Evolutionary conservation across 2,888 invertebrate genomes (phyloP).

Genomic region (Sericinus montela): DNA sequence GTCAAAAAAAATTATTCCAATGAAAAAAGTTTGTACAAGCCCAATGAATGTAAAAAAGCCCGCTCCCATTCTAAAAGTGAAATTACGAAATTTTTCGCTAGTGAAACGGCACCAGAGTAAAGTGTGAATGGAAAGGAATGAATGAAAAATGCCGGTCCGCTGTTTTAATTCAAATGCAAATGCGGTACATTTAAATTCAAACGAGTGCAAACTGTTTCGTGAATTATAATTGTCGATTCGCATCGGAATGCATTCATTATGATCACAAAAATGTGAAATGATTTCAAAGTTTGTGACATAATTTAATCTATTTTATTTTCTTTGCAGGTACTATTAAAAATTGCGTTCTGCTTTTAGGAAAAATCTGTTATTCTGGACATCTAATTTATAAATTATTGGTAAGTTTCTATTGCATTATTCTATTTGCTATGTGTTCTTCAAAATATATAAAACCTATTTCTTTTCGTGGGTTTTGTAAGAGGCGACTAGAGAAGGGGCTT

Average conservation of each 20-base stretch:
- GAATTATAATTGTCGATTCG: slow-evolving; percentile 31
- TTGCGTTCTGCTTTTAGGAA: too few species aligned
- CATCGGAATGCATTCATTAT: slow-evolving; percentile 4
- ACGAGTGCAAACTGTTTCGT: slow-evolving; percentile 32
- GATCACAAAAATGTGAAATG: neutral
- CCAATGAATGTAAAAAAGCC: slow-evolving; percentile 5
- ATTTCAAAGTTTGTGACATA: too few species aligned
- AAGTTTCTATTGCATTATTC: too few species aligned
- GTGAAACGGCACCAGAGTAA: slow-evolving; percentile 9
- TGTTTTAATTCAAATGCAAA: slow-evolving; percentile 60
- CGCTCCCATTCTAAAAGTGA: neutral
- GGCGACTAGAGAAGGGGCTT: too few species aligned
- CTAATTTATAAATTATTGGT: too few species aligned
- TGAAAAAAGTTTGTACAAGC: neutral
- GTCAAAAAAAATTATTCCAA: neutral
- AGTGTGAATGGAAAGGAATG: slow-evolving; percentile 19
- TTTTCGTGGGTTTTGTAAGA: too few species aligned
- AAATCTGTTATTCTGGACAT: too few species aligned
- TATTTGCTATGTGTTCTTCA: too few species aligned
- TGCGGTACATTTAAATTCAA: slow-evolving; percentile 44
- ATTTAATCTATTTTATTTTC: slow-evolving; percentile 1
- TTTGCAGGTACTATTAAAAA: neutral
- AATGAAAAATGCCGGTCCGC: slow-evolving; percentile 24
- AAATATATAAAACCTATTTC: too few species aligned
- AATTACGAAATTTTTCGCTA: slow-evolving; percentile 20